A percentile compares a stretch with the other conserved stretches of the same genome.
phyloP scores from a whole-genome alignment of 2,888 invertebrate genomes.

The Hylaea fasciaria region DNA sequence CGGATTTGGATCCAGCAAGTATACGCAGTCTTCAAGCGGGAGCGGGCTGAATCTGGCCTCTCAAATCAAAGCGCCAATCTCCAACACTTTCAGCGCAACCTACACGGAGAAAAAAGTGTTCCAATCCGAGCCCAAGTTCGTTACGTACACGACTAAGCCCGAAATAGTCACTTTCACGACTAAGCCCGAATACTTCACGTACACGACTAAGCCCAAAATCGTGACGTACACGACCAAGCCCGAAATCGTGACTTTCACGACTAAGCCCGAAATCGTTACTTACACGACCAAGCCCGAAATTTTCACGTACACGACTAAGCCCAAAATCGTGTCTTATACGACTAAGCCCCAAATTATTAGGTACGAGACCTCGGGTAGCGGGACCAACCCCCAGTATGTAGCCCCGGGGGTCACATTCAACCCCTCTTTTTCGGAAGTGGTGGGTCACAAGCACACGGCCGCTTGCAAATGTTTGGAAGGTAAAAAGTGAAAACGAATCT shows the following conservation, averaged over 20 bases:
- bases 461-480: conserved; percentile 76
- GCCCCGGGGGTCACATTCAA: conserved; percentile 68
- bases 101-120: conserved; percentile 72
- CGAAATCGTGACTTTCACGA: conserved; percentile 54
- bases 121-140: conserved; percentile 66
- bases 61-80: conserved; percentile 64
- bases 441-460: conserved; percentile 67
- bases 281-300: conserved; percentile 61
- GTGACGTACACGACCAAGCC: conserved; percentile 63
- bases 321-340: conserved; percentile 59
- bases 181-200: conserved; percentile 66
- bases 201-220: conserved; percentile 63
- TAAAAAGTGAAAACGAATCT: conserved; percentile 56
- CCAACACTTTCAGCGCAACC: conserved; percentile 68
- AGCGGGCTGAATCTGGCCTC: conserved; percentile 51
- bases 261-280: conserved; percentile 58
- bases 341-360: conserved; percentile 67
- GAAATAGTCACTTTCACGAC: conserved; percentile 68
- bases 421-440: conserved; percentile 65
- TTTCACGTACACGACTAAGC: conserved; percentile 53
- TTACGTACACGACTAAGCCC: conserved; percentile 69
- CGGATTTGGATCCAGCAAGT: conserved; percentile 51
- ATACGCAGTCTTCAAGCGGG: conserved; percentile 42
- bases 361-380: conserved; percentile 75
- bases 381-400: conserved; percentile 71